Percentiles rank a stretch among this genome's conserved stretches.
Evolutionary conservation across 1,140 invertebrate species (phyloP).

Genomic region (Pachypeltis micranthus): DNA sequence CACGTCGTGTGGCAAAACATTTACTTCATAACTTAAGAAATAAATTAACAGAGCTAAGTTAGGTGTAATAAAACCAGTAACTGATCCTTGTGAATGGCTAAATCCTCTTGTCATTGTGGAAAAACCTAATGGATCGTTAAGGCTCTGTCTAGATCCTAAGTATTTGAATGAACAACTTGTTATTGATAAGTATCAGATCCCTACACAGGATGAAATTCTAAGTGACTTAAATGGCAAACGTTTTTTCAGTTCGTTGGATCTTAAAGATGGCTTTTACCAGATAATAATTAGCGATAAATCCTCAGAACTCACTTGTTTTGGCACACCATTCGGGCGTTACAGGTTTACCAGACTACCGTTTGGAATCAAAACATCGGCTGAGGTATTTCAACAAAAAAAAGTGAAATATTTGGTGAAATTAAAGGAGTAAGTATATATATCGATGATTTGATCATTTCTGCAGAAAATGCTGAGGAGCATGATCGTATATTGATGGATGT

Average conservation of each 20-base stretch:
- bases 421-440: no score
- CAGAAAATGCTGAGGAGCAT: conserved; percentile 24
- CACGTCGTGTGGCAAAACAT: not conserved
- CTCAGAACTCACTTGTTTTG: not conserved
- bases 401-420: conserved; percentile 12
- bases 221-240: conserved; percentile 13
- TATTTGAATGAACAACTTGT: conserved; percentile 26
- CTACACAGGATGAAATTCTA: conserved; percentile 19
- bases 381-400: not conserved
- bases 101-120: conserved; percentile 20
- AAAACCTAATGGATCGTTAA: not conserved
- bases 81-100: conserved; percentile 24
- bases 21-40: not conserved
- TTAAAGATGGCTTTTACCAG: conserved; percentile 24
- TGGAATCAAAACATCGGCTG: no score
- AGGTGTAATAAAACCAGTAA: no score
- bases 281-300: not conserved
- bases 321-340: not conserved
- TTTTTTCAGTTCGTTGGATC: conserved; percentile 19
- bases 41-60: no score
- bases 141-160: conserved; percentile 1
- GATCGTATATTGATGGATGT: conserved; percentile 26
- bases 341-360: not conserved
- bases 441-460: conserved; percentile 32
- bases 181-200: not conserved